Conservation (phyloP, 2,113 vertebrate genomes). For the Garra rufa region DNA sequence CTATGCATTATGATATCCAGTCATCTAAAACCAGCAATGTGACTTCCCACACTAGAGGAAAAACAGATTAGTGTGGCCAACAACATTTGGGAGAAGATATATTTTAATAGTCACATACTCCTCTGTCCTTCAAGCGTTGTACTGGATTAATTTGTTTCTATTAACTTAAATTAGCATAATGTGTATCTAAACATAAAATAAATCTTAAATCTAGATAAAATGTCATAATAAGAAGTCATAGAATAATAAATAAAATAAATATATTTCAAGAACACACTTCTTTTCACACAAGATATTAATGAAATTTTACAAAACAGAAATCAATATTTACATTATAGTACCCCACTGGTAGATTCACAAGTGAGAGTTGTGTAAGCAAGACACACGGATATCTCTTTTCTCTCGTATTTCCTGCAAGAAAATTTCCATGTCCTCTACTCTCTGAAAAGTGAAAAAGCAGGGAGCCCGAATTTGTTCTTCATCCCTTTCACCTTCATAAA, state of each 20-base stretch:
- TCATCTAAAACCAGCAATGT: neutral
- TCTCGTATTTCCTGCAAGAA: slow-evolving; percentile 15
- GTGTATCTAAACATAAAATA: neutral
- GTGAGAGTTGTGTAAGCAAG: neutral
- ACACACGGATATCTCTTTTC: neutral
- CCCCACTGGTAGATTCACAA: slow-evolving; percentile 1
- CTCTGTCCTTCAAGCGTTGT: neutral
- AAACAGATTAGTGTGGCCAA: neutral
- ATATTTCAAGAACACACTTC: neutral
- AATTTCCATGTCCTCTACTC: slow-evolving; percentile 15
- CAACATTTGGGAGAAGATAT: neutral
- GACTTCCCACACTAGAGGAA: neutral
- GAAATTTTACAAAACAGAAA: neutral
- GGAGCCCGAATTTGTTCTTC: slow-evolving; percentile 3
- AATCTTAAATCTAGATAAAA: neutral
- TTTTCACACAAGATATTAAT: neutral
- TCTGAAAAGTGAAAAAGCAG: slow-evolving; percentile 5
- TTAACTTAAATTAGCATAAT: neutral
- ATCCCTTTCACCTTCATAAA: slow-evolving; percentile 13
- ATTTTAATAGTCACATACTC: neutral
- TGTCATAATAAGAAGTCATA: neutral
- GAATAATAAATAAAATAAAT: neutral
- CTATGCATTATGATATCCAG: neutral
- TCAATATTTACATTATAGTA: slow-evolving; percentile 4
- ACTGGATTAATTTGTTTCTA: neutral